Evolutionary conservation across 2,888 invertebrate genomes (phyloP), one percentile per base, ranked within the genome.

Genomic region (Atethmia centrago): DNA sequence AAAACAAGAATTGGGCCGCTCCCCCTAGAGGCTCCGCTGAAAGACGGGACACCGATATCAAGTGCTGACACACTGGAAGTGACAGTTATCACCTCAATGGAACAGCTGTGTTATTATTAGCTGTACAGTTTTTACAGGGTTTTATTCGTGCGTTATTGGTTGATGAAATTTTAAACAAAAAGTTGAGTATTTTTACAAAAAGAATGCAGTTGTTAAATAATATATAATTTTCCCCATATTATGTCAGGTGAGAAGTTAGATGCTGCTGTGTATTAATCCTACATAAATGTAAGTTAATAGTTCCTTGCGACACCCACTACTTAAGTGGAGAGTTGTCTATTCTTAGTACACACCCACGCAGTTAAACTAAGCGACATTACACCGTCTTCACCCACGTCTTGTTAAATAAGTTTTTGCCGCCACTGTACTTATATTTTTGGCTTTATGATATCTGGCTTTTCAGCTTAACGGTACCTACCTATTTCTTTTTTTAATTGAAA

Each of bases 1-100:
- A 69, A 74, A 65, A 74, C 61, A 71, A 31, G 70, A 85, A 83
- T 74, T 80, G 76, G 83, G 71, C 73, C 73, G 62, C 40, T 58
- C 63, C 56, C 86, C 45, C 67, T 14, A n/a, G 76, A 58, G 76
- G 21, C 62, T 16, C 36, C 42, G 40, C n/a, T 49, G 42, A 56
- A 59, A 76, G 67, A 61, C 49, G 47, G 49, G 9, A 40, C 67
- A 36, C 69, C 14, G 59, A 80, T 53, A 45, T 53, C 66, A 49
- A 64, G 58, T 47, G 51, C 36, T 21, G 53, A 62, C 58, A 62
- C 58, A 36, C 66, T 80, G 64, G 69, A 78, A 75, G 40, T 55
- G 75, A 36, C 79, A 55, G 28, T 45, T 61, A 42, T 62, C 16
- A 55, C 40, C 74, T 42, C 49, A 21, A n/a, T 31, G 78, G 78